Base-by-base conservation (phyloP, 2,888 invertebrate genomes). In the Caenorhabditis afra region DNA sequence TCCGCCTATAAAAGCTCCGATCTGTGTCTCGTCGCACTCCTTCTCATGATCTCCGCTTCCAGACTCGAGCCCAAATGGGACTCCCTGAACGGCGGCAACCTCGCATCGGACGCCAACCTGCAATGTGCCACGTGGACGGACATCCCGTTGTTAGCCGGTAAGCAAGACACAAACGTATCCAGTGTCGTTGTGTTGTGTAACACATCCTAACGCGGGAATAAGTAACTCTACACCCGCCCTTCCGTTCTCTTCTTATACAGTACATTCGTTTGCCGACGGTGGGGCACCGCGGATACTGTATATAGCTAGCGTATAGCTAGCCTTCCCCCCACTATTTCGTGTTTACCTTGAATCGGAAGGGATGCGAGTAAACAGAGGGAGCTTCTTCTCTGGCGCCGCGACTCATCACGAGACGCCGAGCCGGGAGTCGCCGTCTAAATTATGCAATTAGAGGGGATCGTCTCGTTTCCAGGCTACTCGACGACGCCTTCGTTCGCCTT, bases 131-230 rank as follows among this genome's bases (percentile, higher is more conserved):
- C 84, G 12, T 87, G 87, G 87, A 76, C 85, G 1, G 87, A 87
- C 22, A 73, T 85, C 22, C 86, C 85, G 12, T 58, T 87, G 10
- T 71, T 87, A 59, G 85, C 85, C 79, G 82, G 86, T 85, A 70
- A 58, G 75, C 67, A 22, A 52, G 29, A 29, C 29, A 29, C 29
- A 29, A 29, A 29, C 47, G 45, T 68, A 58, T 79, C 53, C 50
- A 62, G 68, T 68, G 22, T 53, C 68, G 49, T n/a, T 47, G 53
- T 64, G 68, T 77, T 68, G 64, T 70, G 68, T 71, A 68, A 68
- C 61, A 22, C 16, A 50, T 11, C 41, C 16, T 49, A 41, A 58
- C 44, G 52, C 68, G 68, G 68, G 68, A 67, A 70, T 47, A 57
- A 64, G 55, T 65, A 71, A 58, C 59, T 57, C 37, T 52, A 65